These are phyloP conservation scores for Xiphorhynchus elegans DNA, from an alignment of 2,113 vertebrate genomes.

Conservation along the genomic window DNA sequence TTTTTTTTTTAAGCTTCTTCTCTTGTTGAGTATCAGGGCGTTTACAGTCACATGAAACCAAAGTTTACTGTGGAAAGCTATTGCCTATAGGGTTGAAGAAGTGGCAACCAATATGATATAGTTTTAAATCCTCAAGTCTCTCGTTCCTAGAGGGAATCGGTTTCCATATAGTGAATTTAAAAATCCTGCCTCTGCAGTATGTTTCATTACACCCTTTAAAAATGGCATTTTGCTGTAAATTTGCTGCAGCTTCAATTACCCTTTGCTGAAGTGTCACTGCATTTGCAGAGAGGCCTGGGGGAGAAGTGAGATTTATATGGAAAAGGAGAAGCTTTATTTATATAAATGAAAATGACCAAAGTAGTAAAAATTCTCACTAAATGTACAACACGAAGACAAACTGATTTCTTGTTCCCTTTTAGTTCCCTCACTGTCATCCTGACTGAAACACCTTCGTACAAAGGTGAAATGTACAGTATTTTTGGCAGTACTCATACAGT, in stretches of 20 bases:
- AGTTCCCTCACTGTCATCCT: background rate
- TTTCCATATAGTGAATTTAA: constrained; percentile 32
- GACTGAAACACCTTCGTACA: background rate
- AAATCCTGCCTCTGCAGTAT: background rate
- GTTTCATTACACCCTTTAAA: constrained; percentile 37
- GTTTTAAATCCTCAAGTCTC: constrained; percentile 3
- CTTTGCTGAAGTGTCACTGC: constrained; percentile 33
- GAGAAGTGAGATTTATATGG: constrained; percentile 5
- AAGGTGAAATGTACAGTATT: background rate
- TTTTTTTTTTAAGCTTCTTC: background rate
- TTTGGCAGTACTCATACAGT: background rate
- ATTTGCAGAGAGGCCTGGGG: background rate
- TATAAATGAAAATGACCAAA: constrained; percentile 1
- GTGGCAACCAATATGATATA: background rate
- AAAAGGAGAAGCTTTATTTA: constrained; percentile 33
- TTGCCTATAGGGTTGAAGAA: background rate
- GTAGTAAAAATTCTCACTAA: background rate
- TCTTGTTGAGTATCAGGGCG: background rate
- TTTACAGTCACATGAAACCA: constrained; percentile 4
- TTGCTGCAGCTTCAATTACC: constrained; percentile 30
- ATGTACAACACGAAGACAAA: background rate
- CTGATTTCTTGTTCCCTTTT: background rate
- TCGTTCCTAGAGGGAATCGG: background rate
- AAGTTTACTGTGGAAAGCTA: constrained; percentile 9
- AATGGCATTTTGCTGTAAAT: constrained; percentile 30